Conservation (phyloP, 2,113 vertebrate species). For the Microcebus murinus region DNA sequence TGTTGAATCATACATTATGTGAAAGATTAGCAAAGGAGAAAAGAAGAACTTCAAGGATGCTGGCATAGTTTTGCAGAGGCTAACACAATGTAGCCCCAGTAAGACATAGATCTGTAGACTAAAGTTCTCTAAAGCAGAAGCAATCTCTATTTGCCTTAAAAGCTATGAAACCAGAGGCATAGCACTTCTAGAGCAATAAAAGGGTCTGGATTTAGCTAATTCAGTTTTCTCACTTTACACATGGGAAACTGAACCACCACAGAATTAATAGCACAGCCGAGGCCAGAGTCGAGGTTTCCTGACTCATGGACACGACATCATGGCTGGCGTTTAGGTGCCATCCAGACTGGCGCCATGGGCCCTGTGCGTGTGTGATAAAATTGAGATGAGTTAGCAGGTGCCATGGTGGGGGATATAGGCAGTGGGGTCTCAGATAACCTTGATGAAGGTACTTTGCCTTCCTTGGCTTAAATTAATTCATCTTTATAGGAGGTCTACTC, state of each 20-base stretch:
- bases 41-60: background rate
- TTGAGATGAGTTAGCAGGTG: background rate
- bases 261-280: background rate
- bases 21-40: background rate
- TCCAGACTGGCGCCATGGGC: background rate
- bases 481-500: too few relatives aligned
- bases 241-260: background rate
- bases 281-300: background rate
- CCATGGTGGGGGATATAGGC: background rate
- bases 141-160: background rate
- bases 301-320: too few relatives aligned
- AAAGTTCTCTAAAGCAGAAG: background rate
- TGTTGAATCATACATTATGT: background rate
- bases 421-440: background rate
- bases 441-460: background rate
- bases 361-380: background rate
- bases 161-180: background rate
- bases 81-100: background rate
- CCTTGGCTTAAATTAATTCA: background rate
- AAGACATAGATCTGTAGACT: background rate
- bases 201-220: background rate
- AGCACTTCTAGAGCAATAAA: background rate
- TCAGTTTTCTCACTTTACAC: background rate
- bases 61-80: background rate
- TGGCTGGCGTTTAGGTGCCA: too few relatives aligned